Evolutionary conservation across 1,140 invertebrate species (phyloP).

Genomic region (Aradophagus sp.): DNA sequence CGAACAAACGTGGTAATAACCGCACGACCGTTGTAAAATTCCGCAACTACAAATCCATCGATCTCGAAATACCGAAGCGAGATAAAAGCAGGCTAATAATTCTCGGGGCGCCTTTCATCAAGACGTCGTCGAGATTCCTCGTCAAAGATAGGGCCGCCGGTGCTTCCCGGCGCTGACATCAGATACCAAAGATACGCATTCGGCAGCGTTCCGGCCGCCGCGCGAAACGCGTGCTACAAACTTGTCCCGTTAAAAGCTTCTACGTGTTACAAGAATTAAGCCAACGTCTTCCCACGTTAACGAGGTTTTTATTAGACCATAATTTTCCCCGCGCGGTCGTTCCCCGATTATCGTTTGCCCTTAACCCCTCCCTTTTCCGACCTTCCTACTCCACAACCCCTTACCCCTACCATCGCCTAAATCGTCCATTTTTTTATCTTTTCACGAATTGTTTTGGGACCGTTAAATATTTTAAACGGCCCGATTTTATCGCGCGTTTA

Average conservation of each 20-base stretch:
- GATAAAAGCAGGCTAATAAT: too few species aligned
- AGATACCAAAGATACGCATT: conserved; percentile 40
- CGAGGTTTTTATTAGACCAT: conserved; percentile 48
- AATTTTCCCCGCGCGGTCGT: conserved; percentile 18
- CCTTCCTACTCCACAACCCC: too few species aligned
- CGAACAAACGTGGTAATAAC: too few species aligned
- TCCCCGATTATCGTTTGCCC: too few species aligned
- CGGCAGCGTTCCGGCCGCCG: conserved; percentile 12
- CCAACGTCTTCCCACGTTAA: conserved; percentile 40
- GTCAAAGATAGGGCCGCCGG: too few species aligned
- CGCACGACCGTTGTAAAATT: too few species aligned
- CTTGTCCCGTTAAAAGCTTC: conserved; percentile 45
- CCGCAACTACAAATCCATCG: too few species aligned
- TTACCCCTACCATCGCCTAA: conserved; percentile 5
- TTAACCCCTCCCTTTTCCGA: too few species aligned
- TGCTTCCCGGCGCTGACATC: conserved; percentile 14
- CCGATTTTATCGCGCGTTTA: conserved; percentile 33
- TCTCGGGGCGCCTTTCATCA: conserved; percentile 40
- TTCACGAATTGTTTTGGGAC: too few species aligned
- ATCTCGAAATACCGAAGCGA: too few species aligned
- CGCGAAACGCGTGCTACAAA: conserved; percentile 31
- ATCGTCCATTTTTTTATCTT: conserved; percentile 2
- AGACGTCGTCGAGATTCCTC: too few species aligned
- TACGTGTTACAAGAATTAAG: conserved; percentile 49
- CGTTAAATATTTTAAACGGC: conserved; percentile 38